phyloP scores from a whole-genome alignment of 2,888 invertebrate genomes.

The Caenorhabditis zanzibari region DNA sequence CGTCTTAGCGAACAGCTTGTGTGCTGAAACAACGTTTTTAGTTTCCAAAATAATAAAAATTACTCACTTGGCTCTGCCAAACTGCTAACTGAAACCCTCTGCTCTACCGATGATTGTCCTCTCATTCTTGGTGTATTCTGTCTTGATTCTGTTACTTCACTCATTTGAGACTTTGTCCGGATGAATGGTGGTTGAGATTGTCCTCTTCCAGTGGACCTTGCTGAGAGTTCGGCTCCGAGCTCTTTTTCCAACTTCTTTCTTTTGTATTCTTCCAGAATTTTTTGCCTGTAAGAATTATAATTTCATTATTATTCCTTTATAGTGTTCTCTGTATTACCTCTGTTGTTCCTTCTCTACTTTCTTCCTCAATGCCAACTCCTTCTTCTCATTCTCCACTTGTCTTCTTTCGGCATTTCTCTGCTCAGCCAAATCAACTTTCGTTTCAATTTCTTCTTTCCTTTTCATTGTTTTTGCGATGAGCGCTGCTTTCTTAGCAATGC shows the following conservation, averaged over 20 bases:
- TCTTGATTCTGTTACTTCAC: slow-evolving; percentile 61
- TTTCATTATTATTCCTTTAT: not conserved
- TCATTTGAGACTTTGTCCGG: slow-evolving; percentile 80
- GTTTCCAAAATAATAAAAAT: slow-evolving; percentile 7
- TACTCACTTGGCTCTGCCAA: slow-evolving; percentile 72
- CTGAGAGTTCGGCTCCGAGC: slow-evolving; percentile 70
- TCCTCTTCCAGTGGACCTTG: slow-evolving; percentile 71
- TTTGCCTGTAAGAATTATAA: slow-evolving; percentile 74
- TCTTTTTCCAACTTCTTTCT: slow-evolving; percentile 82
- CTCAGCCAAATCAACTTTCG: slow-evolving; percentile 75
- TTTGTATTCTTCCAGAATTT: slow-evolving; percentile 82
- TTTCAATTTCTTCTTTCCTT: slow-evolving; percentile 80
- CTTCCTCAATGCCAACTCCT: slow-evolving; percentile 79
- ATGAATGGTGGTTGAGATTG: slow-evolving; percentile 82
- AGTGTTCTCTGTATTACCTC: slow-evolving; percentile 63
- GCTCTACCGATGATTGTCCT: slow-evolving; percentile 72
- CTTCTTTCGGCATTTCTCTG: slow-evolving; percentile 75
- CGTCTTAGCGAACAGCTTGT: slow-evolving; percentile 97
- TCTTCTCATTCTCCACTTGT: slow-evolving; percentile 77
- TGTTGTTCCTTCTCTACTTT: slow-evolving; percentile 81
- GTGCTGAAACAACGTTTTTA: slow-evolving; percentile 87
- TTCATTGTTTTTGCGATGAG: slow-evolving; percentile 80
- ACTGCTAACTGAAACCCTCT: slow-evolving; percentile 66
- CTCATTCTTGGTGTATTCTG: slow-evolving; percentile 66
- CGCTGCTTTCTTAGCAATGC: slow-evolving; percentile 81